A percentile compares a stretch with the other conserved stretches of the same genome.
phyloP scores from a whole-genome alignment of 2,888 invertebrate species.

The Amiota minor region DNA sequence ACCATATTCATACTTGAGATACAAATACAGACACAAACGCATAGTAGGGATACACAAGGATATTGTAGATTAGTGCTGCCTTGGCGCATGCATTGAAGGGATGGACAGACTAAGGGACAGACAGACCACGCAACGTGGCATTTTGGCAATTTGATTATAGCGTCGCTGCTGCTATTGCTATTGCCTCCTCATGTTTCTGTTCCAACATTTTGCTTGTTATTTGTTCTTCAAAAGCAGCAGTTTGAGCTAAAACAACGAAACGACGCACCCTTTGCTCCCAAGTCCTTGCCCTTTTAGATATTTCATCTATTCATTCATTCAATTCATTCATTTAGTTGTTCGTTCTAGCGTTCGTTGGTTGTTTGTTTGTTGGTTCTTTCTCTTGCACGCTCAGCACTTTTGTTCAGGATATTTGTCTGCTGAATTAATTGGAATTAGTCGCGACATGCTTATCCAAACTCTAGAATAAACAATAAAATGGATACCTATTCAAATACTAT shows the following conservation, averaged over 20 bases:
- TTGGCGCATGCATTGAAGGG: constrained; percentile 48
- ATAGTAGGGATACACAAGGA: constrained; percentile 29
- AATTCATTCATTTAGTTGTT: not conserved
- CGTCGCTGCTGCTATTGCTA: constrained; percentile 32
- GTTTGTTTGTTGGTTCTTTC: not conserved
- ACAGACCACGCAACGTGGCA: constrained; percentile 48
- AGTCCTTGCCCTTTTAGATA: constrained; percentile 1
- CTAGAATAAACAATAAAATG: constrained; percentile 67
- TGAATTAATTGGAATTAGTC: constrained; percentile 69
- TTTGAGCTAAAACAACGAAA: not conserved
- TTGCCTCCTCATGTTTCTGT: not conserved
- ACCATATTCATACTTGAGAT: not conserved
- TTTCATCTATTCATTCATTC: constrained; percentile 6
- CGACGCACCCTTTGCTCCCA: constrained; percentile 16
- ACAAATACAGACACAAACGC: constrained; percentile 29
- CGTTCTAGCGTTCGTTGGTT: not conserved
- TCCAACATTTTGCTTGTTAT: not conserved
- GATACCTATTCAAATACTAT: constrained; percentile 63
- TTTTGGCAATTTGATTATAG: constrained; percentile 61
- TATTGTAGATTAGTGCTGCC: constrained; percentile 15
- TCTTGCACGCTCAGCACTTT: constrained; percentile 59
- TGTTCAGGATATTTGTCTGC: constrained; percentile 66
- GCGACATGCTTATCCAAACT: constrained; percentile 68
- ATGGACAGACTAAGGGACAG: constrained; percentile 39
- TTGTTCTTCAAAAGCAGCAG: constrained; percentile 24